A percentile compares a stretch with the other conserved stretches of the same genome.
Conservation (phyloP, 2,888 invertebrate species). For the Gastracanthus pulcherrimus region DNA sequence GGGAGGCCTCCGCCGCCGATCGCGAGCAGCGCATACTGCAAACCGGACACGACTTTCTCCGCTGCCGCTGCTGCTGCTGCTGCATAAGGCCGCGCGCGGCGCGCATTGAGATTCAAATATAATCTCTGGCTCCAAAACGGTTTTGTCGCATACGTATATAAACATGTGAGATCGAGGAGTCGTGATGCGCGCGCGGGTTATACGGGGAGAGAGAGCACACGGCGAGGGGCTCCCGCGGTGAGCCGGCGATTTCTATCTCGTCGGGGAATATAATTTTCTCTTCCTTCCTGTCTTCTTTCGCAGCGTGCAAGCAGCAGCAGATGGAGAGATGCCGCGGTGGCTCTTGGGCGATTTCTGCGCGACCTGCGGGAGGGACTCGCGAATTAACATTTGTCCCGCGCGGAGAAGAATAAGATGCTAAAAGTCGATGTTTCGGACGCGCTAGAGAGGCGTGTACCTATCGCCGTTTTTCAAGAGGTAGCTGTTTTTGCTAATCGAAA, state of each 20-base stretch:
- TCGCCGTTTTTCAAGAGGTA: too few species aligned
- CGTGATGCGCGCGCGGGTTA: not conserved
- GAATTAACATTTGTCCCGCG: constrained; percentile 4
- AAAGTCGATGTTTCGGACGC: not conserved
- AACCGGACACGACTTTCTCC: not conserved
- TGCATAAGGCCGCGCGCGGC: constrained; percentile 13
- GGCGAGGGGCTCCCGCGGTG: not conserved
- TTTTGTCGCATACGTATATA: not conserved
- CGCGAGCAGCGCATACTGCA: too few species aligned
- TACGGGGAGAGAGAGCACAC: not conserved
- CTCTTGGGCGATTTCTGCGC: too few species aligned
- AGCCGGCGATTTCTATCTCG: constrained; percentile 32
- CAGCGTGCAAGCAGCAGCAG: too few species aligned
- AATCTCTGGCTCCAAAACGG: constrained; percentile 59
- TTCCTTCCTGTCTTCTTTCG: constrained; percentile 7
- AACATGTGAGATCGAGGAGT: not conserved
- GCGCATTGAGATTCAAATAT: constrained; percentile 71
- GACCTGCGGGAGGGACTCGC: not conserved
- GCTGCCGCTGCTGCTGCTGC: too few species aligned
- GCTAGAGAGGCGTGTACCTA: too few species aligned
- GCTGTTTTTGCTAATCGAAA: too few species aligned
- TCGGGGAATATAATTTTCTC: constrained; percentile 32
- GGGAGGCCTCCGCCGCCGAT: constrained; percentile 5
- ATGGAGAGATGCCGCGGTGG: not conserved
- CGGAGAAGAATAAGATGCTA: not conserved